Conservation (phyloP, 2,888 invertebrate genomes). For the Halictus quadricinctus region DNA sequence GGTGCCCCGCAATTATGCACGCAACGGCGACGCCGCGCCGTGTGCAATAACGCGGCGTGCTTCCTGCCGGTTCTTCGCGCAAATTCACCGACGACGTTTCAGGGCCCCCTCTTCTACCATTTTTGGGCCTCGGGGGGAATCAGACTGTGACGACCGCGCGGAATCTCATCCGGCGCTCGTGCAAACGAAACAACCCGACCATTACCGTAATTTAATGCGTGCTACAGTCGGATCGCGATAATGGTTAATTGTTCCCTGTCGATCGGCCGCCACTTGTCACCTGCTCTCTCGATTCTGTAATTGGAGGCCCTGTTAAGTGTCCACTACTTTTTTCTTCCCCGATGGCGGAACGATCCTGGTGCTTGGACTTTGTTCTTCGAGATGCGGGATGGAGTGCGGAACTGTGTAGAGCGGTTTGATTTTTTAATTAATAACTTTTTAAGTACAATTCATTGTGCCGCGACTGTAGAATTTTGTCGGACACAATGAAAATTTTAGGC, state of each 20-base stretch:
- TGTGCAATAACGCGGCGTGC: constrained; percentile 3
- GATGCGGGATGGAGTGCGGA: too few species aligned
- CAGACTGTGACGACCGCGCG: constrained; percentile 69
- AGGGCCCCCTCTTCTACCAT: background rate
- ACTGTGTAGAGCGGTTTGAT: too few species aligned
- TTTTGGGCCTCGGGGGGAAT: constrained; percentile 15
- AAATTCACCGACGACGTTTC: background rate
- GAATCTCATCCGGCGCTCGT: constrained; percentile 59
- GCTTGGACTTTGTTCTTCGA: background rate
- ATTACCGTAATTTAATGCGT: background rate
- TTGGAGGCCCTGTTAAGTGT: background rate
- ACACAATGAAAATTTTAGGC: too few species aligned
- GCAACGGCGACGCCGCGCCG: background rate
- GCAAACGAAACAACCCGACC: constrained; percentile 29
- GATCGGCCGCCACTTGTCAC: background rate
- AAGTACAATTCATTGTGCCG: too few species aligned
- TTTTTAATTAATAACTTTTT: background rate
- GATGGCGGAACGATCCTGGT: background rate
- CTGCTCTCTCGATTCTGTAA: background rate
- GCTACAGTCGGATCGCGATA: background rate
- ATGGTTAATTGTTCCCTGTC: background rate
- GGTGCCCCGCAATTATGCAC: constrained; percentile 2
- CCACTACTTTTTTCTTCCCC: background rate
- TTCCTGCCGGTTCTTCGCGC: constrained; percentile 3
- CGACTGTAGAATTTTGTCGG: too few species aligned